A percentile compares a stretch with the other conserved stretches of the same genome.
Conservation (phyloP, 2,888 invertebrate genomes). For the Eilema depressum region DNA sequence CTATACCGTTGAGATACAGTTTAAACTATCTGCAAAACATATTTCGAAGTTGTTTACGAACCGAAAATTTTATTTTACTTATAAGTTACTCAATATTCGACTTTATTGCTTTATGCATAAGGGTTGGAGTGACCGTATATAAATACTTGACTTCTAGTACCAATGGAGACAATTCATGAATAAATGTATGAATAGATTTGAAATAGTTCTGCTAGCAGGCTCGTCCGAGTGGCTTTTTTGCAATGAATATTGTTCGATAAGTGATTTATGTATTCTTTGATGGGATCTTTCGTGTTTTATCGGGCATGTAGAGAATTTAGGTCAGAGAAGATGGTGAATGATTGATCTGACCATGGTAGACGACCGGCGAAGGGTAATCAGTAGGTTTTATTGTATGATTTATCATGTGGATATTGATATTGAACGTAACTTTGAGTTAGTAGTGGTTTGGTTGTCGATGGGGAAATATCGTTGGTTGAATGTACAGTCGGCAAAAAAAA, state of each 20-base stretch:
- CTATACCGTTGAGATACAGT: not conserved
- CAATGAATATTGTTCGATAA: constrained; percentile 56
- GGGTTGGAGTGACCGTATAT: not conserved
- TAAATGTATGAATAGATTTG: constrained; percentile 59
- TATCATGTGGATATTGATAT: constrained; percentile 11
- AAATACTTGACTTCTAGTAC: constrained; percentile 39
- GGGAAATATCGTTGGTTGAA: too few relatives aligned
- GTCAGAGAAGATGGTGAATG: constrained; percentile 41
- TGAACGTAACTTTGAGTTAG: not conserved
- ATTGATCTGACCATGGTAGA: constrained; percentile 38
- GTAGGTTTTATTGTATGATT: constrained; percentile 27
- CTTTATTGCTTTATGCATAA: not conserved
- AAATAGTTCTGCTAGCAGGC: constrained; percentile 48
- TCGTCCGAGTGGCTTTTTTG: constrained; percentile 50
- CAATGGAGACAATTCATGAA: constrained; percentile 58
- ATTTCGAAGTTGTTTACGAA: not conserved
- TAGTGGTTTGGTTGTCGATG: too few relatives aligned
- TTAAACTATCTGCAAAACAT: not conserved
- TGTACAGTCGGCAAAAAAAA: too few relatives aligned
- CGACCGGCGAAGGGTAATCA: constrained; percentile 31
- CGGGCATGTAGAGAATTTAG: constrained; percentile 39
- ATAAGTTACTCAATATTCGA: not conserved
- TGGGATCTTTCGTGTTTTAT: constrained; percentile 35
- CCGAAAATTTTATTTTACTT: not conserved
- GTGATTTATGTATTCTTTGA: constrained; percentile 52